Conservation (phyloP, 2,797 vertebrate species). For the Triplophysa yarkandensis region DNA sequence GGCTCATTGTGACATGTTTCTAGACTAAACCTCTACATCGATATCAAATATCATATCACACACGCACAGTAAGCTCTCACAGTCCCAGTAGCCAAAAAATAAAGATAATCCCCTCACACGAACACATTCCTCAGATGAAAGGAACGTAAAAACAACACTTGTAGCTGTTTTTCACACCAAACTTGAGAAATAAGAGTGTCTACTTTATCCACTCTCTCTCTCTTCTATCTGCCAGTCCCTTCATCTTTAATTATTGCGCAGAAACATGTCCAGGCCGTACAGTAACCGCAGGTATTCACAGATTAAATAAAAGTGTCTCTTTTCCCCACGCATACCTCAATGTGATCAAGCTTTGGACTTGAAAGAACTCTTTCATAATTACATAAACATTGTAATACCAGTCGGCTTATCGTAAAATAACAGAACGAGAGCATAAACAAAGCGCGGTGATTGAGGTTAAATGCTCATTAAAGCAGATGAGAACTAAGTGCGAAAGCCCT, state of each 20-base stretch:
- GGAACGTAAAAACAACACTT: constrained; percentile 13
- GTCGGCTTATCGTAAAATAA: constrained; percentile 53
- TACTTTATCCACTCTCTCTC: constrained; percentile 50
- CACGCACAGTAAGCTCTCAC: constrained; percentile 25
- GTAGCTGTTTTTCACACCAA: constrained; percentile 18
- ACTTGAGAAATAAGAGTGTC: constrained; percentile 13
- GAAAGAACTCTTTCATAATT: constrained; percentile 51
- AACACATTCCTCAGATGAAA: constrained; percentile 13
- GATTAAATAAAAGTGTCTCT: constrained; percentile 52
- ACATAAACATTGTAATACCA: constrained; percentile 38
- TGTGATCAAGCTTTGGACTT: constrained; percentile 49
- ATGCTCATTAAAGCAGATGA: constrained; percentile 57
- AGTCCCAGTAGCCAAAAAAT: constrained; percentile 4
- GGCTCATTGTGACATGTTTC: not conserved
- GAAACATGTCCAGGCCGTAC: constrained; percentile 61
- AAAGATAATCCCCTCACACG: constrained; percentile 18
- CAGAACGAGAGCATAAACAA: constrained; percentile 59
- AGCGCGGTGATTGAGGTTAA: constrained; percentile 60
- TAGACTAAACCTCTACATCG: not conserved
- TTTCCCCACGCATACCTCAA: constrained; percentile 61
- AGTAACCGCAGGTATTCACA: constrained; percentile 63
- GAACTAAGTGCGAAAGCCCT: constrained; percentile 26
- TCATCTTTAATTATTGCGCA: constrained; percentile 54
- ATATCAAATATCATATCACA: constrained; percentile 16
- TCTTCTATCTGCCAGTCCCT: constrained; percentile 35